Base-by-base conservation (phyloP, 2,113 vertebrate genomes). In the Okapia johnstoni region DNA sequence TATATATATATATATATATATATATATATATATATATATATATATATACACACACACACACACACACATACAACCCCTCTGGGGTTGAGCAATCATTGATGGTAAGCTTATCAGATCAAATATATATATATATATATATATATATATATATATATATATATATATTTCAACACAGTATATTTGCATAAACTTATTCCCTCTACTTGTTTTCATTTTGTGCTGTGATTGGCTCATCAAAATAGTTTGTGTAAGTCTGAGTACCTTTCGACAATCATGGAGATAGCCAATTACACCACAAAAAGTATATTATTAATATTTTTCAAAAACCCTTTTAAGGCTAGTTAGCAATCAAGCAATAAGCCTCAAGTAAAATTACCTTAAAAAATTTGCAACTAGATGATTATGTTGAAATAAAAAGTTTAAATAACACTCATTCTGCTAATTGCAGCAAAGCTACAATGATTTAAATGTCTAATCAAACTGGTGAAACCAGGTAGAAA, bases 401-500 rank as follows among this genome's bases (percentile, higher is more conserved):
- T 6, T 85, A 50, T 77, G 57, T 73, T 2, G 73, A 76, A 60
- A 50, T 94, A 19, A 19, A 17, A 85, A 55, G 50, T 23, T 33
- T 88, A 12, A 63, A 50, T 76, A 58, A 33, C 2, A 55, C 1
- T 70, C 12, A 73, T 13, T 86, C 50, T 87, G 5, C 17, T 91
- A 77, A 90, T 83, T 77, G 5, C 4, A 63, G 16, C 55, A 90
- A 33, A 36, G 3, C 46, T 88, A 58, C 9, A 70, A 54, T 60
- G 76, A 30, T 46, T 9, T 0, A 57, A 58, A 77, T 48, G 1
- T 55, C 6, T 55, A 93, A 43, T 73, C 52, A 60, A 93, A 30
- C 2, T 25, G 11, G 10, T 79, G 0, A 14, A 17, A 43, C 21
- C 28, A 23, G 4, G 1, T 60, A 28, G 6, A 7, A 93, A 6